Conservation (phyloP, 2,113 vertebrate species). For the Ictalurus furcatus region DNA sequence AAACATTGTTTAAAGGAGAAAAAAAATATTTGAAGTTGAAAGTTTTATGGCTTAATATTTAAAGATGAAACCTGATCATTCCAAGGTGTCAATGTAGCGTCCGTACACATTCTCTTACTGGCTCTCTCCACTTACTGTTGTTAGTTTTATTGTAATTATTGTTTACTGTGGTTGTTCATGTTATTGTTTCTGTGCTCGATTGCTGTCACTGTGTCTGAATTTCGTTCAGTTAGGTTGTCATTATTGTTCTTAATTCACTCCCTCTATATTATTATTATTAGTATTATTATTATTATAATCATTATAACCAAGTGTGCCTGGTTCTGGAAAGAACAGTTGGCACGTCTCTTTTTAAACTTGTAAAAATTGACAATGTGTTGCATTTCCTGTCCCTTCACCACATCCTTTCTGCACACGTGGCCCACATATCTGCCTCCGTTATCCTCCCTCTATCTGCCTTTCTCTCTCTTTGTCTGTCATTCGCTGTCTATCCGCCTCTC, state of each 20-base stretch:
- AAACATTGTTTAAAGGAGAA: background rate
- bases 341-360: conserved; percentile 11
- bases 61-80: too few relatives aligned
- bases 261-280: background rate
- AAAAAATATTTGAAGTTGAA: background rate
- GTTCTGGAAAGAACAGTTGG: conserved; percentile 31
- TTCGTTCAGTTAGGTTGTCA: background rate
- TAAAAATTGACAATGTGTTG: conserved; percentile 43
- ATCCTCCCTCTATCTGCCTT: background rate
- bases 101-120: too few relatives aligned
- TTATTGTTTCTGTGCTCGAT: background rate
- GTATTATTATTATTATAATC: background rate
- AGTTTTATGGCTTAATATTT: background rate
- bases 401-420: conserved; percentile 60
- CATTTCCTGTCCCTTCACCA: conserved; percentile 60
- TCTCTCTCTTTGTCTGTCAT: background rate
- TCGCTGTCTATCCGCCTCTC: background rate
- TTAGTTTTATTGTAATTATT: background rate
- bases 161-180: background rate
- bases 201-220: background rate
- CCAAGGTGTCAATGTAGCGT: too few relatives aligned
- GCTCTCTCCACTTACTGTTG: background rate
- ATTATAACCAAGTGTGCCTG: background rate
- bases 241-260: background rate
- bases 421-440: conserved; percentile 38